Conservation (phyloP, 2,797 vertebrate genomes). For the Melanogrammus aeglefinus region DNA sequence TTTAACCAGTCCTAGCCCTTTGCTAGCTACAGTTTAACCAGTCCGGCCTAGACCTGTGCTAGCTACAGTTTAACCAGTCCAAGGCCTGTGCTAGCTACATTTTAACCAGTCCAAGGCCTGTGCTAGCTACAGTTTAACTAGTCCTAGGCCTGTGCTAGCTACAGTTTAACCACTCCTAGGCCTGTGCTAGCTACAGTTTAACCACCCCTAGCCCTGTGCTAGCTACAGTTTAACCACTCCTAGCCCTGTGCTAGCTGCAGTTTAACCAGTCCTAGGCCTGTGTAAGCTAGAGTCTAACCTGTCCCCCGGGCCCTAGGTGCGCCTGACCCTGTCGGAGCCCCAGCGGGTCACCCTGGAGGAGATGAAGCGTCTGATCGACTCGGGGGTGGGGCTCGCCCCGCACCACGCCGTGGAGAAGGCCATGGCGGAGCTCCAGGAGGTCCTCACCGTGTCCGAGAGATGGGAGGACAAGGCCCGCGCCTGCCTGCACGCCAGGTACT, state of each 20-base stretch:
- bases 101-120: neutral
- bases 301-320: slow-evolving; percentile 68
- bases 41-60: neutral
- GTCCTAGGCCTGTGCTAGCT: neutral
- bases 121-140: neutral
- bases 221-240: neutral
- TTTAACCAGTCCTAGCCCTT: neutral
- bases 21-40: neutral
- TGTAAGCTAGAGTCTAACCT: neutral
- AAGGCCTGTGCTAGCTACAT: neutral
- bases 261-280: neutral
- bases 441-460: slow-evolving; percentile 93
- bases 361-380: slow-evolving; percentile 97
- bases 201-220: neutral
- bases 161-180: neutral
- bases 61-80: neutral
- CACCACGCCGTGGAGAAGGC: slow-evolving; percentile 98
- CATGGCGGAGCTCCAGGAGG: slow-evolving; percentile 96
- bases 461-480: slow-evolving; percentile 97
- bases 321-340: slow-evolving; percentile 86
- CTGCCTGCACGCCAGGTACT: slow-evolving; percentile 91
- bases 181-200: neutral
- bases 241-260: neutral
- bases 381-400: slow-evolving; percentile 92
- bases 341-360: slow-evolving; percentile 92